phyloP scores from a whole-genome alignment of 2,888 invertebrate genomes.

The Cryptocephalus moraei region DNA sequence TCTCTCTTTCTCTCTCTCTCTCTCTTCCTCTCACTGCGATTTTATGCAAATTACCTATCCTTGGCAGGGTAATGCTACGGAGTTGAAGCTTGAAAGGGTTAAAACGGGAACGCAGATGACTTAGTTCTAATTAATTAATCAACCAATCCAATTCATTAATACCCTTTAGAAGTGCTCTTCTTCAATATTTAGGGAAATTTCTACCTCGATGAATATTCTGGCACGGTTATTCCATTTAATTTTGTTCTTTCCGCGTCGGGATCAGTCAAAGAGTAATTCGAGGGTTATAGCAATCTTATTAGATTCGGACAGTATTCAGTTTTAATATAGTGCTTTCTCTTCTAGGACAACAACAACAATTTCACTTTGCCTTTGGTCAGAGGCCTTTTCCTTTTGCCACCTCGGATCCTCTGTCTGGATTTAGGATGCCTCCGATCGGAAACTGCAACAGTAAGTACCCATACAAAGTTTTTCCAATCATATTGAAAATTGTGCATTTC shows the following conservation, averaged over 20 bases:
- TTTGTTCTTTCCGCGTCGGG: constrained; percentile 5
- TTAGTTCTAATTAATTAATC: constrained; percentile 53
- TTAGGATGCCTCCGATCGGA: constrained; percentile 82
- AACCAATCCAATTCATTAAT: constrained; percentile 49
- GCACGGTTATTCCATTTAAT: constrained; percentile 14
- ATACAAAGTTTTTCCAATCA: too few relatives aligned
- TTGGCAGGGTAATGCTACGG: constrained; percentile 18
- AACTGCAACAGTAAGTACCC: constrained; percentile 78
- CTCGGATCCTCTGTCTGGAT: constrained; percentile 72
- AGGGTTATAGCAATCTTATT: neutral
- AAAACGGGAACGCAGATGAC: constrained; percentile 28
- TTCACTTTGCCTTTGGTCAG: constrained; percentile 85
- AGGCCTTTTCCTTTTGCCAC: constrained; percentile 81
- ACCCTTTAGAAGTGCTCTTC: constrained; percentile 36
- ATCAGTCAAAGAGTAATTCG: neutral
- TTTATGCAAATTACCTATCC: constrained; percentile 30
- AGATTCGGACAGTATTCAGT: constrained; percentile 32
- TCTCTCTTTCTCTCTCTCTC: neutral
- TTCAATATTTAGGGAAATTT: constrained; percentile 34
- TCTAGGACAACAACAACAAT: constrained; percentile 93
- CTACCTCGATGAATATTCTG: constrained; percentile 27
- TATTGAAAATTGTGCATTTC: too few relatives aligned
- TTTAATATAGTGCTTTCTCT: constrained; percentile 68
- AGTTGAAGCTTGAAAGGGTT: constrained; percentile 23
- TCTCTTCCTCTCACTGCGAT: constrained; percentile 7